These are phyloP conservation scores for Drosophila triauraria DNA, from an alignment of 1,140 invertebrate species.

Conservation along the genomic window DNA sequence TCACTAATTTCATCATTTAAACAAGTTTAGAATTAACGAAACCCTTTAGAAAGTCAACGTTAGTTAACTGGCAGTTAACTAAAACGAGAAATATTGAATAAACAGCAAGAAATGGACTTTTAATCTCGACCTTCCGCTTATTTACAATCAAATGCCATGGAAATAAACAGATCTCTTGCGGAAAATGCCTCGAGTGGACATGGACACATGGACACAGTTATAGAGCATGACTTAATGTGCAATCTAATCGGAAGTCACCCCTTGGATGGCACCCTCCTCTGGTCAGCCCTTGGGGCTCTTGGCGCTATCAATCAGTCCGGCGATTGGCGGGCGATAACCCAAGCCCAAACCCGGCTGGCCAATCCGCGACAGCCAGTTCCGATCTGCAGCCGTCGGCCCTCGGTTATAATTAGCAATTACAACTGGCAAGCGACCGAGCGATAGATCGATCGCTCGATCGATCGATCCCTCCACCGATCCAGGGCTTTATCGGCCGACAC, in stretches of 20 bases:
- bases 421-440: constrained; percentile 22
- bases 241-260: constrained; percentile 7
- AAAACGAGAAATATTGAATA: neutral
- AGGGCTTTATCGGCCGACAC: constrained; percentile 42
- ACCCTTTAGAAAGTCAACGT: neutral
- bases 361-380: constrained; percentile 29
- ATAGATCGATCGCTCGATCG: constrained; percentile 11
- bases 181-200: constrained; percentile 15
- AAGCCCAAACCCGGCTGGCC: constrained; percentile 2
- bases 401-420: constrained; percentile 74
- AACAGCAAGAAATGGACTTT: neutral
- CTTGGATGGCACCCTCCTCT: neutral
- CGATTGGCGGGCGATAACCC: constrained; percentile 46
- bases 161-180: constrained; percentile 6
- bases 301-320: constrained; percentile 16
- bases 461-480: constrained; percentile 26
- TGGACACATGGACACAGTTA: neutral
- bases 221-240: constrained; percentile 13
- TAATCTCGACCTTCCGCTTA: neutral
- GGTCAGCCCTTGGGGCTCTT: constrained; percentile 1
- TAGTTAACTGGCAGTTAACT: neutral
- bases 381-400: constrained; percentile 15
- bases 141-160: constrained; percentile 2
- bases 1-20: too few species aligned
- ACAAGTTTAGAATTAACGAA: neutral